Conservation (phyloP, 2,888 invertebrate species). For the Nemapogon koenigi region DNA sequence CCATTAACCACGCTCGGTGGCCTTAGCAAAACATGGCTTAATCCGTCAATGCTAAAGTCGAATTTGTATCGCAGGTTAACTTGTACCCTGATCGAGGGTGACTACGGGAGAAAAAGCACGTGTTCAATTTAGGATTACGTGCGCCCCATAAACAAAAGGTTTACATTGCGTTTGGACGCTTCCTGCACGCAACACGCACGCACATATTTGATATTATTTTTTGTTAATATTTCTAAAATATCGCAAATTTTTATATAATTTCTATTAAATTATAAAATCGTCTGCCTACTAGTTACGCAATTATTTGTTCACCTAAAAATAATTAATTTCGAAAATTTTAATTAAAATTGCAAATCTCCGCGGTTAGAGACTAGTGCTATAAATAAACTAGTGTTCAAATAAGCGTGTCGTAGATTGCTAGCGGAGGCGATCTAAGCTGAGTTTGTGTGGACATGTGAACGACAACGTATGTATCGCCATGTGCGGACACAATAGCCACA, state of each 20-base stretch:
- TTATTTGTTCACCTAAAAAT: no score
- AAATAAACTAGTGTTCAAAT: conserved; percentile 16
- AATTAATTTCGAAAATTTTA: no score
- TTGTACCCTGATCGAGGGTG: conserved; percentile 23
- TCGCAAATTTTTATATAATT: no score
- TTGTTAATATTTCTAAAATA: no score
- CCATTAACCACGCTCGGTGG: conserved; percentile 22
- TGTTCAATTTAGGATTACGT: conserved; percentile 62
- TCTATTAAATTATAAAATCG: no score
- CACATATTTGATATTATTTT: no score
- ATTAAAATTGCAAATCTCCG: conserved; percentile 14
- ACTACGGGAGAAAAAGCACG: conserved; percentile 60
- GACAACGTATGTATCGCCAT: conserved; percentile 44
- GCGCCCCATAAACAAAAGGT: conserved; percentile 55
- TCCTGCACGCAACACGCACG: conserved; percentile 14
- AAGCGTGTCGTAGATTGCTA: no score
- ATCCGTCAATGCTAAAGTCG: conserved; percentile 20
- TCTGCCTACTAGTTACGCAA: no score
- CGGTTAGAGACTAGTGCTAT: conserved; percentile 11
- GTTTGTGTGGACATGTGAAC: conserved; percentile 11
- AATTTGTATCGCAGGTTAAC: conserved; percentile 17
- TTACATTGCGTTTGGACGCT: conserved; percentile 36
- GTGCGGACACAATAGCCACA: conserved; percentile 61
- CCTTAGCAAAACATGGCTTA: conserved; percentile 23
- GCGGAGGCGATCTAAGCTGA: conserved; percentile 15